phyloP scores from a whole-genome alignment of 2,113 vertebrate genomes.

The Pterophyllum scalare region DNA sequence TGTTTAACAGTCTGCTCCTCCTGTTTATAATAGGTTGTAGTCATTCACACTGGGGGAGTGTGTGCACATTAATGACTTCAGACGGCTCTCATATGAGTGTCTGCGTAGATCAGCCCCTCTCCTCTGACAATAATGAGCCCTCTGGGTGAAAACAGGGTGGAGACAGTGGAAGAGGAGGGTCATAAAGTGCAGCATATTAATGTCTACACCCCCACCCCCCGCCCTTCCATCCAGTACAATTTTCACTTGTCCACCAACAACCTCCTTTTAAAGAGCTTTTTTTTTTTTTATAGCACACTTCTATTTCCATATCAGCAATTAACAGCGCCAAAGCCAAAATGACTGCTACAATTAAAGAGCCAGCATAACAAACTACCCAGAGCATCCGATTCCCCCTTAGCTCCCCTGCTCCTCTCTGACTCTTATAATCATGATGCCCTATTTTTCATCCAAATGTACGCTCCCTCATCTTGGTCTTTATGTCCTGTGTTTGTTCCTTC shows the following conservation, averaged over 20 bases:
- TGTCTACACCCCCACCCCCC: slow-evolving; percentile 12
- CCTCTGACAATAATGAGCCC: slow-evolving; percentile 77
- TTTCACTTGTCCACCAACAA: slow-evolving; percentile 46
- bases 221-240: slow-evolving; percentile 24
- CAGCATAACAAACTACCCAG: slow-evolving; percentile 28
- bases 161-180: slow-evolving; percentile 42
- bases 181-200: slow-evolving; percentile 64
- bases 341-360: slow-evolving; percentile 43
- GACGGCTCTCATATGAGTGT: slow-evolving; percentile 87
- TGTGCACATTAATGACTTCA: slow-evolving; percentile 85
- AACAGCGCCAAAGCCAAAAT: slow-evolving; percentile 46
- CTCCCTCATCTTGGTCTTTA: slow-evolving; percentile 48
- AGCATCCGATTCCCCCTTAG: not conserved
- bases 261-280: slow-evolving; percentile 29
- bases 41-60: slow-evolving; percentile 87
- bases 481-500: slow-evolving; percentile 47
- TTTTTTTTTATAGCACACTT: slow-evolving; percentile 19
- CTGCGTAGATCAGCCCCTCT: slow-evolving; percentile 83
- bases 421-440: slow-evolving; percentile 38
- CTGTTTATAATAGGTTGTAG: slow-evolving; percentile 87
- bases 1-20: slow-evolving; percentile 75
- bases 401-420: slow-evolving; percentile 7
- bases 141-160: slow-evolving; percentile 59
- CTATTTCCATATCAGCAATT: slow-evolving; percentile 56
- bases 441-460: slow-evolving; percentile 32